Conservation (phyloP, 2,888 invertebrate genomes). For the Ptilodon capucinus region DNA sequence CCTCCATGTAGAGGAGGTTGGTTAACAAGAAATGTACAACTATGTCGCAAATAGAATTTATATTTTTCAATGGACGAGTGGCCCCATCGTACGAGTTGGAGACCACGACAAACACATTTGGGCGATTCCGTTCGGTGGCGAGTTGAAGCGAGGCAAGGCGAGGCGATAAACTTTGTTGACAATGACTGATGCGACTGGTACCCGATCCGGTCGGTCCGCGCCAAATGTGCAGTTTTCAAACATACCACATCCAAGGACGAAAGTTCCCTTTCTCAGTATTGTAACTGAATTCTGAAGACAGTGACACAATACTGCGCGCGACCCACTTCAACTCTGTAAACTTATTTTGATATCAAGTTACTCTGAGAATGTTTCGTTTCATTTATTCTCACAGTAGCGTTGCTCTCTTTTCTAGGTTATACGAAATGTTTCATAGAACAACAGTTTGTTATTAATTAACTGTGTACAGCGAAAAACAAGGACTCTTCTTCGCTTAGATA, state of each 20-base stretch:
- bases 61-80: conserved; percentile 28
- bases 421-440: background rate
- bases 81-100: conserved; percentile 36
- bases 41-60: conserved; percentile 44
- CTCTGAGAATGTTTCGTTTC: conserved; percentile 27
- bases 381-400: background rate
- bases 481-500: no score
- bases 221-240: conserved; percentile 64
- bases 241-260: conserved; percentile 53
- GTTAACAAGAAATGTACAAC: conserved; percentile 45
- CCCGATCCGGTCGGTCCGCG: conserved; percentile 32
- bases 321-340: conserved; percentile 51
- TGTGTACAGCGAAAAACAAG: no score
- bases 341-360: conserved; percentile 51
- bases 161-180: conserved; percentile 73
- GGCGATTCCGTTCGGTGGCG: conserved; percentile 46
- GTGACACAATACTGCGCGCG: conserved; percentile 53
- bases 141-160: conserved; percentile 29
- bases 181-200: conserved; percentile 67
- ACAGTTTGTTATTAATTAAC: background rate
- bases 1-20: no score
- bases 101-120: conserved; percentile 71
- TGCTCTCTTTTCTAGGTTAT: conserved; percentile 16
- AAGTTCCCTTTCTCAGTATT: conserved; percentile 51
- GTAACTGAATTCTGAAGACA: conserved; percentile 61